Evolutionary conservation across 2,797 vertebrate genomes (phyloP).

Genomic region (Pipistrellus kuhlii): DNA sequence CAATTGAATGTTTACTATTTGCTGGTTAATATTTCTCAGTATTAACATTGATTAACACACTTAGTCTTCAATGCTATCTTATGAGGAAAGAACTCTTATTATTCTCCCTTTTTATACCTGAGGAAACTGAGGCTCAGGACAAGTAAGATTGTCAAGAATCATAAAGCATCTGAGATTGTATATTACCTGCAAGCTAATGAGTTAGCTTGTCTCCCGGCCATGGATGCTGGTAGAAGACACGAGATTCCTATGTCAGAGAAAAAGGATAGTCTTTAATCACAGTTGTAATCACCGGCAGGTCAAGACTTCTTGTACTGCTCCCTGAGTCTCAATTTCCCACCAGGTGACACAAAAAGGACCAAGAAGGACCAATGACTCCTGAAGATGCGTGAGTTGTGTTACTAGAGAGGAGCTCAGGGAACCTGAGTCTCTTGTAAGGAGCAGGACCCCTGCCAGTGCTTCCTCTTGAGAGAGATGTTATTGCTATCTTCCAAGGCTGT

Average conservation of each 20-base stretch:
- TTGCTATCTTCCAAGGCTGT: not conserved
- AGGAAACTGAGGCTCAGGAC: not conserved
- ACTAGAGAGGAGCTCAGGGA: not conserved
- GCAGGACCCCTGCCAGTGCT: not conserved
- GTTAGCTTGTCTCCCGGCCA: too few relatives aligned
- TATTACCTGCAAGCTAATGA: too few relatives aligned
- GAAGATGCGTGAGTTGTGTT: fast-evolving
- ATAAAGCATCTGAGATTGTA: not conserved
- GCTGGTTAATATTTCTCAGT: too few relatives aligned
- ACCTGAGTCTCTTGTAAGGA: not conserved
- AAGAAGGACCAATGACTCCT: too few relatives aligned
- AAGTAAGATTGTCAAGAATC: not conserved
- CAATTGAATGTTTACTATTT: not conserved
- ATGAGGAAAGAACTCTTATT: not conserved
- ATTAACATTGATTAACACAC: not conserved
- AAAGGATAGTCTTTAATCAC: not conserved
- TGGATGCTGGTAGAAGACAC: not conserved
- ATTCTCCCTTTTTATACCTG: not conserved
- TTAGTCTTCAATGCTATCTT: not conserved
- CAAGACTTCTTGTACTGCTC: not conserved
- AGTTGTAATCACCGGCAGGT: not conserved
- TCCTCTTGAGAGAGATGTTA: not conserved
- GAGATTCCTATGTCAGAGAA: not conserved
- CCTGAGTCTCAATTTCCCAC: not conserved
- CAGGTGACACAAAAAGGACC: not conserved